These are phyloP conservation scores for Nephrotoma appendiculata DNA, from an alignment of 2,888 invertebrate species.

Conservation along the genomic window DNA sequence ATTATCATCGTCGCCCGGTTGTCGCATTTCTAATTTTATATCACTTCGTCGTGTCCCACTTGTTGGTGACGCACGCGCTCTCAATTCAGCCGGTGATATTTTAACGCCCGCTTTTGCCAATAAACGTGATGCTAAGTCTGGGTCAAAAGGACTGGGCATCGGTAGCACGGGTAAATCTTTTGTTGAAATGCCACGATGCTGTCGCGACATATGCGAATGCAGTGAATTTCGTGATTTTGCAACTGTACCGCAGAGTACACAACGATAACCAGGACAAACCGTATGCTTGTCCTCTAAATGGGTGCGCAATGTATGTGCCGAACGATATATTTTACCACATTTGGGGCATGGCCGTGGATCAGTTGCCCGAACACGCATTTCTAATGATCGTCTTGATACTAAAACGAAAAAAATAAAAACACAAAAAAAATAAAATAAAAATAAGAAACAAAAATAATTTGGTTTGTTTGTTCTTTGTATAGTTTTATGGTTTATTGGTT, in stretches of 20 bases:
- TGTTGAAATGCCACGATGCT: constrained; percentile 84
- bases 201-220: constrained; percentile 88
- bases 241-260: constrained; percentile 83
- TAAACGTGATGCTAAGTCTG: constrained; percentile 72
- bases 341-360: constrained; percentile 87
- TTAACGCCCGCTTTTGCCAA: constrained; percentile 80
- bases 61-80: constrained; percentile 75
- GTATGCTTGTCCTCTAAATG: constrained; percentile 90
- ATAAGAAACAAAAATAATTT: constrained; percentile 1
- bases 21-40: constrained; percentile 63
- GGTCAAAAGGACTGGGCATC: constrained; percentile 86
- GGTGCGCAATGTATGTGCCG: constrained; percentile 79
- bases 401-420: constrained; percentile 12
- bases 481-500: neutral
- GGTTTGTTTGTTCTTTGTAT: neutral
- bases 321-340: constrained; percentile 84
- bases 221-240: constrained; percentile 84
- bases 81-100: constrained; percentile 66
- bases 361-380: constrained; percentile 78
- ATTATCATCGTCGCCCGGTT: constrained; percentile 54
- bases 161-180: constrained; percentile 84
- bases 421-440: constrained; percentile 1
- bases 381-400: constrained; percentile 67
- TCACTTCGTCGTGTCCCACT: constrained; percentile 59
- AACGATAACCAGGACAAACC: constrained; percentile 81